phyloP scores from a whole-genome alignment of 2,797 vertebrate genomes.

The Podarcis lilfordi region DNA sequence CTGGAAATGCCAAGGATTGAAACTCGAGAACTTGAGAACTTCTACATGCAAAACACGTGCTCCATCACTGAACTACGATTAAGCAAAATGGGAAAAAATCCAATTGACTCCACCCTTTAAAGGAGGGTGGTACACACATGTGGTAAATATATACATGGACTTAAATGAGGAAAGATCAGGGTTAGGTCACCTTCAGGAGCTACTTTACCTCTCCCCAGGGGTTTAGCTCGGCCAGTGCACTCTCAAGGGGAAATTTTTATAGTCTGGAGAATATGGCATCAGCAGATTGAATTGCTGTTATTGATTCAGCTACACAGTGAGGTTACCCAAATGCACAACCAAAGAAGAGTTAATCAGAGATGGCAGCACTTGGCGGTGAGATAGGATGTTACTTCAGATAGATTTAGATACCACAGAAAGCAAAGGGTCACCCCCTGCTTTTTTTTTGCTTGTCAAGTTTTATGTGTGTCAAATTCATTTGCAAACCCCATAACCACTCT shows the following conservation, averaged over 20 bases:
- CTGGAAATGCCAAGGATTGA: background rate
- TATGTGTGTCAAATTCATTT: background rate
- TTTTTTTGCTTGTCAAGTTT: background rate
- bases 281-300: background rate
- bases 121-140: background rate
- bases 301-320: rapidly evolving
- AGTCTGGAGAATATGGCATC: background rate
- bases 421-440: too few relatives aligned
- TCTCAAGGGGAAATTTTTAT: background rate
- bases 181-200: background rate
- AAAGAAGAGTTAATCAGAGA: background rate
- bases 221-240: background rate
- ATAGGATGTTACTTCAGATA: background rate
- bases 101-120: background rate
- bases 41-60: background rate
- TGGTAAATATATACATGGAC: background rate
- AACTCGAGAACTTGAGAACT: background rate
- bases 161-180: background rate
- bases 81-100: background rate
- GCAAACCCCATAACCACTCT: background rate
- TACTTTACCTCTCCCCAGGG: background rate
- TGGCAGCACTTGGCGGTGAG: background rate
- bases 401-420: background rate
- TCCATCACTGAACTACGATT: background rate
- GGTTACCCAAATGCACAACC: background rate